Conservation (phyloP, 1,140 invertebrate genomes). For the Parasteatoda tepidariorum region DNA sequence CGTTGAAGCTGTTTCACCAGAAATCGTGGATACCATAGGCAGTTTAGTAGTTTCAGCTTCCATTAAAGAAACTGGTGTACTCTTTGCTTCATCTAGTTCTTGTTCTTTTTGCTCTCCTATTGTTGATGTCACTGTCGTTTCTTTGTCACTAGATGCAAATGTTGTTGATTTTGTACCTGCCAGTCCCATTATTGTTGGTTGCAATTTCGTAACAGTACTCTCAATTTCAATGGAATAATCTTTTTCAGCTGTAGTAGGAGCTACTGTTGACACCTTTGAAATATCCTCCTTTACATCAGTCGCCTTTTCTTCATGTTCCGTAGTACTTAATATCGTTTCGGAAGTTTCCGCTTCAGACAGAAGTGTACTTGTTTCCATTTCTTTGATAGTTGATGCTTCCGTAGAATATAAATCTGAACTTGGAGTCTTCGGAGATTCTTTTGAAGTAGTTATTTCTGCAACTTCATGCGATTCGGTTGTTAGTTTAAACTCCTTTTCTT, state of each 20-base stretch:
- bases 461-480: too few species aligned
- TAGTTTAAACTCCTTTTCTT: not conserved
- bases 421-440: too few species aligned
- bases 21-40: too few species aligned
- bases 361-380: not conserved
- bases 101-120: not conserved
- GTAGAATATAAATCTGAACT: not conserved
- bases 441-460: too few species aligned
- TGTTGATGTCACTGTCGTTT: not conserved
- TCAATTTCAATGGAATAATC: not conserved
- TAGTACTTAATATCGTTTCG: not conserved
- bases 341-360: not conserved
- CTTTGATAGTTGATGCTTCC: not conserved
- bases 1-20: constrained; percentile 1
- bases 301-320: not conserved
- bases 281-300: not conserved
- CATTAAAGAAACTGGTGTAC: constrained; percentile 8
- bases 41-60: not conserved
- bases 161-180: not conserved
- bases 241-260: constrained; percentile 38
- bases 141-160: not conserved
- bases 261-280: constrained; percentile 55
- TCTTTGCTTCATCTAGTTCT: not conserved
- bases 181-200: too few species aligned
- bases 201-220: too few species aligned